Base-by-base conservation (phyloP, 2,888 invertebrate genomes). In the Drosophila multiciliata region DNA sequence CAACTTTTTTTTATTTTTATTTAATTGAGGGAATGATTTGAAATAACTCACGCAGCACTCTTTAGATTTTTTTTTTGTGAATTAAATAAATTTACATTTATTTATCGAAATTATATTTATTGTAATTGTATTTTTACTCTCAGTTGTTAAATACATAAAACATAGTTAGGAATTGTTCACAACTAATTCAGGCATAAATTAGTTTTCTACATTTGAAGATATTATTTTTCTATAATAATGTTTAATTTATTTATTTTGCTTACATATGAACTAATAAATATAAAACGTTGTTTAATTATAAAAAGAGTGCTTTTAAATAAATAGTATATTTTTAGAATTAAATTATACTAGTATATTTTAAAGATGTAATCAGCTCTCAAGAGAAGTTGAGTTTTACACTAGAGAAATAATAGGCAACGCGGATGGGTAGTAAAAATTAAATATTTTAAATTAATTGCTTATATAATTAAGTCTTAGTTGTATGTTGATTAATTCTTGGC, bases 391-490 rank as follows among this genome's bases (percentile, higher is more conserved):
- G 38, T n/a, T 50, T 11, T 26, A 40, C 49, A 33, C 65, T 20
- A 66, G 45, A 29, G 23, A 38, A 55, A 35, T 42, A 57, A 55
- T 35, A n/a, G 55, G 29, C 40, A 17, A 36, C 26, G 33, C 29
- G 15, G 49, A 59, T 52, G 26, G 29, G 12, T 26, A 29, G 50
- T 60, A 77, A 80, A 72, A 20, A 7, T 45, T 1, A 15, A 45
- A 45, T 45, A 23, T 23, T 45, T 8, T 45, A 15, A 1, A 15
- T 4, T 45, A 23, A 15, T 15, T 15, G 15, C 0, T 15, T 45
- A 20, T 7, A 45, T 20, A 12, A 20, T 45, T 45, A 45, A 45
- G 42, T 20, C 12, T 45, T 45, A 12, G 20, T 7, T 45, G 20
- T 7, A 23, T 23, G 15, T 15, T 45, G 8, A 23, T 2, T 45